Conservation (phyloP, 2,797 vertebrate species). For the Sciurus carolinensis region DNA sequence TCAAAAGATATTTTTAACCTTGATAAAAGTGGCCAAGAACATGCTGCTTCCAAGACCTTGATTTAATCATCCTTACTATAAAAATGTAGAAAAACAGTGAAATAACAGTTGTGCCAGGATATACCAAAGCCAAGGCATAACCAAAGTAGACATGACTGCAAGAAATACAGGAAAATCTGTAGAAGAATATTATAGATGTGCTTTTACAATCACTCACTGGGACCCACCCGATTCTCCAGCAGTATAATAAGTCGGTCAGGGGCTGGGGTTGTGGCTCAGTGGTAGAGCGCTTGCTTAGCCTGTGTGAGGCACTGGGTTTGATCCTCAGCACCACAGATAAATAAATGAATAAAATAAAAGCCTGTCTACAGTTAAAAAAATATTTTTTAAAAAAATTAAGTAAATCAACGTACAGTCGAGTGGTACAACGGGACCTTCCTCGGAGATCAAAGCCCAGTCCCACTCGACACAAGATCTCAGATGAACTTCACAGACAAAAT, state of each 20-base stretch:
- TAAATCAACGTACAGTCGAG: not conserved
- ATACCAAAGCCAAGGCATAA: not conserved
- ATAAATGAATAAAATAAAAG: too few relatives aligned
- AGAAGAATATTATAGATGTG: not conserved
- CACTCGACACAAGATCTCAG: not conserved
- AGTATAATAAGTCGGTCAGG: not conserved
- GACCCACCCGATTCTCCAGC: not conserved
- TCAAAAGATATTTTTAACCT: not conserved
- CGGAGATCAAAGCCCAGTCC: not conserved
- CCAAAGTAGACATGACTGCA: not conserved
- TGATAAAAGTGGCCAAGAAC: not conserved
- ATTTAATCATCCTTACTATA: not conserved
- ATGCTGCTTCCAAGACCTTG: not conserved
- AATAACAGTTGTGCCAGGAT: not conserved
- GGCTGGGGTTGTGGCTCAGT: too few relatives aligned
- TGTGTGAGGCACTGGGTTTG: too few relatives aligned
- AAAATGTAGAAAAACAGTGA: not conserved
- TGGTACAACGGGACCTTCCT: not conserved
- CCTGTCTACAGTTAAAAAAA: too few relatives aligned
- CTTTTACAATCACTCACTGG: slow-evolving; percentile 8
- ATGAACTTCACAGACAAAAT: not conserved
- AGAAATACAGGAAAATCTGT: not conserved
- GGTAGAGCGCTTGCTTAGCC: too few relatives aligned
- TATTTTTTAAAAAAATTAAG: not conserved
- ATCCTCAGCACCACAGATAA: too few relatives aligned